phyloP scores from a whole-genome alignment of 2,797 vertebrate species.

The Oryzias sinensis region DNA sequence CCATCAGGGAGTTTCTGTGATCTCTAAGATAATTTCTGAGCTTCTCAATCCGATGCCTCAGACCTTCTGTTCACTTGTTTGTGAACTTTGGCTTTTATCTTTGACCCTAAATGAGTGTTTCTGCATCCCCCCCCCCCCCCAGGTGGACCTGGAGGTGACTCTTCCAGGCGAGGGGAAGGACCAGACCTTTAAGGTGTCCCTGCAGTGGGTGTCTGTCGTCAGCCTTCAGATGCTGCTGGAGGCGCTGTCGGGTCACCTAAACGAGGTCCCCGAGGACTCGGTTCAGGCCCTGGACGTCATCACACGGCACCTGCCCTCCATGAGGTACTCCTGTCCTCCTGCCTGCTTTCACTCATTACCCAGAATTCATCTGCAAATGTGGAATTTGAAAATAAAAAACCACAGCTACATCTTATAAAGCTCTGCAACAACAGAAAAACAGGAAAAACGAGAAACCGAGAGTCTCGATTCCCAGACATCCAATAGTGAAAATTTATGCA shows the following conservation, averaged over 20 bases:
- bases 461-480: no score
- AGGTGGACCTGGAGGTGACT: constrained; percentile 99
- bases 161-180: constrained; percentile 98
- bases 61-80: no score
- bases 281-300: constrained; percentile 98
- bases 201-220: constrained; percentile 98
- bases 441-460: no score
- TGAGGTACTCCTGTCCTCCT: constrained; percentile 80
- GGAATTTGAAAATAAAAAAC: no score
- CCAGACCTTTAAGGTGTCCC: constrained; percentile 97
- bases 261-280: constrained; percentile 96
- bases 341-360: neutral
- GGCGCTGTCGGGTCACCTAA: constrained; percentile 92
- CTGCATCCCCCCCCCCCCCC: neutral
- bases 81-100: no score
- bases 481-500: no score
- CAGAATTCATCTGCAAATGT: neutral
- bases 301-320: constrained; percentile 96
- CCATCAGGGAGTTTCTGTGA: no score
- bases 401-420: no score
- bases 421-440: no score
- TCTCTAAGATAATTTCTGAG: no score
- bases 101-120: no score
- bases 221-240: constrained; percentile 96
- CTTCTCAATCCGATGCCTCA: no score